These are phyloP conservation scores for Rhamnusium bicolor DNA, from an alignment of 2,888 invertebrate species.

Conservation along the genomic window DNA sequence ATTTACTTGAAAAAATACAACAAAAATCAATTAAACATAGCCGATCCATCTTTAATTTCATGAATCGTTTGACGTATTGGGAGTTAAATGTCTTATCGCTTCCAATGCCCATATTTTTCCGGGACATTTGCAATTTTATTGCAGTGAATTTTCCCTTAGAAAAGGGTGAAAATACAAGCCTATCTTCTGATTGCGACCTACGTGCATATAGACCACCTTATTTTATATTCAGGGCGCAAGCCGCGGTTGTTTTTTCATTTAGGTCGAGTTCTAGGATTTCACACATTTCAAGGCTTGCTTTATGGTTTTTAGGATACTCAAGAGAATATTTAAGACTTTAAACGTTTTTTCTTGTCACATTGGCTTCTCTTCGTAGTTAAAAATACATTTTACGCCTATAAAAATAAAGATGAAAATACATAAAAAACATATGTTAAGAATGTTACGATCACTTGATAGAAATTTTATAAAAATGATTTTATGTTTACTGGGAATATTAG, in stretches of 20 bases:
- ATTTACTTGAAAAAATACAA: too few species aligned
- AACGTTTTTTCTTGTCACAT: conserved; percentile 42
- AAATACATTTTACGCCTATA: conserved; percentile 10
- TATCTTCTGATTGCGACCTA: conserved; percentile 42
- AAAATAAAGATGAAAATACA: conserved; percentile 9
- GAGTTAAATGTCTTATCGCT: background rate
- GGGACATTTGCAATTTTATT: conserved; percentile 15
- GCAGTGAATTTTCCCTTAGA: conserved; percentile 19
- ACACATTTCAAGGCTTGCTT: conserved; percentile 53
- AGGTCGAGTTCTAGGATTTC: conserved; percentile 52
- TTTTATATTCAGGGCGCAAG: conserved; percentile 44
- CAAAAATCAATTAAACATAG: too few species aligned
- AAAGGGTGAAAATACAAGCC: conserved; percentile 17
- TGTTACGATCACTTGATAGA: background rate
- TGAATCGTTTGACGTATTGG: background rate
- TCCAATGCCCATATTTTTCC: background rate
- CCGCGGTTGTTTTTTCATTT: conserved; percentile 50
- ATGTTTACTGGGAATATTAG: background rate
- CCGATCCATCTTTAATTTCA: background rate
- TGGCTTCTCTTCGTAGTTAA: conserved; percentile 21
- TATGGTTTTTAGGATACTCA: conserved; percentile 53
- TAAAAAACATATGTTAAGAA: conserved; percentile 3
- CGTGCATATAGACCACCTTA: conserved; percentile 35
- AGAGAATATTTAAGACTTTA: conserved; percentile 53
- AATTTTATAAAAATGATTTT: background rate